These are phyloP conservation scores for Pipistrellus pipistrellus DNA, from an alignment of 2,797 vertebrate genomes.

Conservation along the genomic window DNA sequence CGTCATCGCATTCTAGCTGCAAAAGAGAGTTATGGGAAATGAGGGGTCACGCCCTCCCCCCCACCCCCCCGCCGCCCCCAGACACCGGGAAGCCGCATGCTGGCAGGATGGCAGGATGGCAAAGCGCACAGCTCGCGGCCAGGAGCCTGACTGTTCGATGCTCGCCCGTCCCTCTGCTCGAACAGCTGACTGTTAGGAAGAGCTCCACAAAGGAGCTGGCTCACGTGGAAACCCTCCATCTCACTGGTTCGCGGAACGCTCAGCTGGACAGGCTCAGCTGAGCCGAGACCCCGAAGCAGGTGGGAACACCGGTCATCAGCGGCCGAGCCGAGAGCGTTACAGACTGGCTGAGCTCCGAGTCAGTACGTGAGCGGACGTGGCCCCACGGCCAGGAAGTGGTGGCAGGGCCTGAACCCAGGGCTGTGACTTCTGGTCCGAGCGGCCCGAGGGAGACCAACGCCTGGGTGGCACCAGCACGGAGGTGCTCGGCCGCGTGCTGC, in stretches of 20 bases:
- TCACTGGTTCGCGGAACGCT: no score
- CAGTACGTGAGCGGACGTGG: no score
- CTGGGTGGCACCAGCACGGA: rapidly evolving
- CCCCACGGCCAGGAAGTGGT: no score
- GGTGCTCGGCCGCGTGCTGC: rapidly evolving
- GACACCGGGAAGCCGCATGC: neutral
- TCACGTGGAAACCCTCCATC: no score
- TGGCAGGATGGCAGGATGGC: neutral
- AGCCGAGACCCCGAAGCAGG: no score
- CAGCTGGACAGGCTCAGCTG: no score
- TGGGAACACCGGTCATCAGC: no score
- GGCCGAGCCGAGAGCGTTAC: no score
- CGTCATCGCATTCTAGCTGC: neutral
- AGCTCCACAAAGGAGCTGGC: neutral
- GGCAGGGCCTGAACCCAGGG: neutral
- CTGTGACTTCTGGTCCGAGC: neutral
- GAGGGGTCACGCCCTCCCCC: neutral
- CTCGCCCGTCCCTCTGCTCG: neutral
- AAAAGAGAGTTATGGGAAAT: neutral
- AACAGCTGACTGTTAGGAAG: neutral
- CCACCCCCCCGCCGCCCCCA: no score
- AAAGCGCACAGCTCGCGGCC: rapidly evolving
- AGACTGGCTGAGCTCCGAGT: no score
- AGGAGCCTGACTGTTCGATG: neutral
- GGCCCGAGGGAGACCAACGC: no score